Base-by-base conservation (phyloP, 2,113 vertebrate species). In the Acinonyx jubatus region DNA sequence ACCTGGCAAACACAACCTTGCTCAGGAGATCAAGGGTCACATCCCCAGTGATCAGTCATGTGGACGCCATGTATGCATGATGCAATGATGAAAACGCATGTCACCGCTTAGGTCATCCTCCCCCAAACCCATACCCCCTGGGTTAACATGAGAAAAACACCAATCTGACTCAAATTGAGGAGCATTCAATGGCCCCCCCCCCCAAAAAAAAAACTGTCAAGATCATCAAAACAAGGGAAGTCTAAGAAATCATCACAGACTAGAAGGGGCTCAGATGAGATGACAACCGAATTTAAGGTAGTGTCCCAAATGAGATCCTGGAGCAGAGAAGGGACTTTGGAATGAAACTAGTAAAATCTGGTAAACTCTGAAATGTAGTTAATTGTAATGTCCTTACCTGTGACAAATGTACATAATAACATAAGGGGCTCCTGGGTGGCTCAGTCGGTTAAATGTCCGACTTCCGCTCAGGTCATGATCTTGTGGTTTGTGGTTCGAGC, bases 51-150 rank as follows among this genome's bases (percentile, higher is more conserved):
- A 63, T 1, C 33, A 50, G 29, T 50, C 57, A 41, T 0, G 7
- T 10, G 48, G 13, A 38, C 0, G 12, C 48, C 2, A 38, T 4
- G 4, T 33, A 13, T 52, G 31, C 27, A 38, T 31, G 31, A 69
- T 52, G 36, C 0, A 0, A 7, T 2, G 6, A 41, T 5, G 27
- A 61, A 33, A 73, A 23, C 4, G 2, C 69, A 29, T 2, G 14
- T 96, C 19, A 7, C 19, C 31, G 41, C 83, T 33, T 18, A 41
- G 36, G 25, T 69, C 23, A 13, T 41, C 73, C 9, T 63, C 66
- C 52, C 3, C 1, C 18, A 85, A 85, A 11, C 21, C n/a, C 31
- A 4, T 27, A 31, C 27, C 2, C 7, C 11, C 16, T 4, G 4
- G 13, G 11, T 33, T n/a, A 9, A 19, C 36, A 13, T 4, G 41